Base-by-base conservation (phyloP, 2,113 vertebrate species). In the Ciconia stormi region DNA sequence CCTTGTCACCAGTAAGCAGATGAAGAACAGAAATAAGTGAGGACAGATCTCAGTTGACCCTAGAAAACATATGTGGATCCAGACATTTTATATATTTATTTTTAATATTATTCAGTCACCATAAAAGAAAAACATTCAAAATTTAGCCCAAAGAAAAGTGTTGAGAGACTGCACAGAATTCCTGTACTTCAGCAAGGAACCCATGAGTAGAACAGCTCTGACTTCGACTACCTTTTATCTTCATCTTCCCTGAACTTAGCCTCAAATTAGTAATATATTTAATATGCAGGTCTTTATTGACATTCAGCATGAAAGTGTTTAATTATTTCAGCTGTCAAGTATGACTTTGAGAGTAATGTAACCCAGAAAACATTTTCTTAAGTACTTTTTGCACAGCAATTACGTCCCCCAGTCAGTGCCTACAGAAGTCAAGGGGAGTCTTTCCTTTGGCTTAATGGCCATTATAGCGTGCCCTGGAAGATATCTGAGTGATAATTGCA, bases 191-290 rank as follows among this genome's bases (percentile, higher is more conserved):
- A 88, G 19, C 74, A 87, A 96, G 76, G 72, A 96, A 91, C 5
- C 19, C 11, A 1, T 6, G 27, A 58, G 69, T 47, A 95, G 46
- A 89, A 89, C 63, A 70, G 23, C 13, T 76, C 27, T 65, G 44
- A 89, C 80, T 94, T 67, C 70, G 96, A 27, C 38, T 52, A 74
- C 14, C 49, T 65, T 73, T 83, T 55, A 55, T 56, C 58, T 95
- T 96, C 59, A 81, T 78, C 70, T 84, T 72, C 72, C 19, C 46
- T 72, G 63, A 92, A 78, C 34, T 93, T 47, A 77, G 63, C 69
- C 94, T 95, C 91, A 95, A 96, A 97, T 87, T 71, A 77, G 92
- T 65, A 81, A 89, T 90, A 38, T 87, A 90, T 73, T 82, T 94
- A 96, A 93, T 82, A 95, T 25, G 30, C 56, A 88, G 59, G 82